Evolutionary conservation across 2,113 vertebrate species (phyloP), one percentile per base, ranked within the genome.

Genomic region (Phyllostomus discolor): DNA sequence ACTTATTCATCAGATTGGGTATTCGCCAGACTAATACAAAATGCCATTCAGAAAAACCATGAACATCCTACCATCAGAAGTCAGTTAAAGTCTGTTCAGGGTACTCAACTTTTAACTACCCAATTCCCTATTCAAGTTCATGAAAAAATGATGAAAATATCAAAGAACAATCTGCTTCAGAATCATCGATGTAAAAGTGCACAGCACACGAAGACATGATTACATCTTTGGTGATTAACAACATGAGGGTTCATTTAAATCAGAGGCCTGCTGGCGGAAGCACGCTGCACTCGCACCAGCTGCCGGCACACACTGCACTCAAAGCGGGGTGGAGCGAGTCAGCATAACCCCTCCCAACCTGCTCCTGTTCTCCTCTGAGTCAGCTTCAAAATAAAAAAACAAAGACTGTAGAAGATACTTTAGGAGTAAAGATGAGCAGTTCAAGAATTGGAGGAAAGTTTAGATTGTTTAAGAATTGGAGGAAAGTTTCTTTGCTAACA

Each of bases 111-210:
- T 88, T 81, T 43, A 88, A 35, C 89, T 95, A 20, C 7, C 26
- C 41, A 43, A 69, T 91, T 73, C 35, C 57, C 26, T 85, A 67
- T 87, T 80, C 4, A 48, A 33, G 35, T 46, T 88, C 67, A 95
- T 95, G 75, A 93, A 95, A 91, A 87, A 79, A 41, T 82, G 79
- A 93, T 50, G 62, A 33, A 69, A 75, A 46, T 75, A 95, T 96
- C 90, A 95, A 93, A 95, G 73, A 91, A 54, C 66, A 91, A 48
- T 62, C 92, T 95, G 87, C 73, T 91, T 95, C 59, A 67, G 12
- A 91, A 93, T 73, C 59, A 20, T 3, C 24, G n/a, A 88, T 72
- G 88, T 86, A 48, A 86, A 96, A 82, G 62, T 10, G 41, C 52
- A 67, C 16, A 86, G 72, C 67, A 81, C 28, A 73, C 12, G 17